Base-by-base conservation (phyloP, 2,888 invertebrate species). In the Oxyteleia sp. region DNA sequence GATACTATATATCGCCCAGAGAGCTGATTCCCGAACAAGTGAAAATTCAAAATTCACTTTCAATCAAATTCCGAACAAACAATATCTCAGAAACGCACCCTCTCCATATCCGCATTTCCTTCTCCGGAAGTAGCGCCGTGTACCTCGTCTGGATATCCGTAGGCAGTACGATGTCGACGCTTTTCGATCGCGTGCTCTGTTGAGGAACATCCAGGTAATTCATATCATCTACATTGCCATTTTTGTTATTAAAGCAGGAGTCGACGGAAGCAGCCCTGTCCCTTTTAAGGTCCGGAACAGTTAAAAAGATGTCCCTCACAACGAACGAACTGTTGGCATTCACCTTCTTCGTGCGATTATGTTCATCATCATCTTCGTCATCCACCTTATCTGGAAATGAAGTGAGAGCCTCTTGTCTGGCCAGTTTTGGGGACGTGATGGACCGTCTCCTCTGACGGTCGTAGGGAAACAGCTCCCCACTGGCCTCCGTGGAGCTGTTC, bases 181-280 rank as follows among this genome's bases (percentile, higher is more conserved):
- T 97, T 82, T 97, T 95, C 35, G 97, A 97, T 55, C 98, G 94
- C 32, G 96, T 95, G 53, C 95, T 95, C 78, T 95, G 95, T 61
- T 96, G 96, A 4, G 97, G 97, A 75, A 97, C 97, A 74, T 96
- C 95, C 84, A 96, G 94, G 66, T 95, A 95, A 88, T 96, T 95
- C 87, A 95, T 94, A 90, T 97, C 96, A 89, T 96, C 96, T 16
- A 96, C 96, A 92, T 96, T 95, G 69, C 95, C 95, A 61, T 90
- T 92, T 55, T 96, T 96, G 63, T 96, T 96, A 75, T 97, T 96
- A 93, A 97, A 98, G 91, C 97, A 97, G 15, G 97, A 97, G 92
- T 98, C 98, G 1, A 98, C 97, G 0, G 97, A 97, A 32, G 97
- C 97, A 15, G 98, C 98, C 15, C 98, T 95, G 91, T 97, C 97